A percentile compares a stretch with the other conserved stretches of the same genome.
Conservation (phyloP, 2,797 vertebrate genomes). For the Sebastiscus tertius region DNA sequence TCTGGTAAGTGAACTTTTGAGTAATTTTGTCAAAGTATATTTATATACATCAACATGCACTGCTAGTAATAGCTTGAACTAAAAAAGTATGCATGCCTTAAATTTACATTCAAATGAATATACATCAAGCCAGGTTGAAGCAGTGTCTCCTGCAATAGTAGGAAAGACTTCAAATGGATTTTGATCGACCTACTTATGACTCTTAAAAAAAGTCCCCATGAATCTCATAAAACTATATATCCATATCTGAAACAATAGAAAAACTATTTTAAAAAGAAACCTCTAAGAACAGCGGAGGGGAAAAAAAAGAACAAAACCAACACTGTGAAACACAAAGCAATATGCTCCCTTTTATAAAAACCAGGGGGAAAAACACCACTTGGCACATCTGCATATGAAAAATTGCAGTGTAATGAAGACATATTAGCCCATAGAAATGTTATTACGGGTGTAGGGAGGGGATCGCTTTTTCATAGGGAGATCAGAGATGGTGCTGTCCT, state of each 20-base stretch:
- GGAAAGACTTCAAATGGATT: constrained; percentile 29
- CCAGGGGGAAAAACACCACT: constrained; percentile 22
- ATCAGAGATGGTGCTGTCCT: constrained; percentile 60
- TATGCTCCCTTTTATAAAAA: constrained; percentile 33
- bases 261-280: constrained; percentile 6
- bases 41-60: background rate
- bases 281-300: background rate
- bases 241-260: constrained; percentile 15
- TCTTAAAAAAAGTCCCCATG: constrained; percentile 1
- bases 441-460: constrained; percentile 41
- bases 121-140: background rate
- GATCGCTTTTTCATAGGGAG: constrained; percentile 36
- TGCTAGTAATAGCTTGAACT: background rate
- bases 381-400: constrained; percentile 56
- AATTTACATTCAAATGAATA: background rate
- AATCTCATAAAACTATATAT: constrained; percentile 16
- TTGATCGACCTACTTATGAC: constrained; percentile 44
- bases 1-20: background rate
- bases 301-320: background rate
- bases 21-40: background rate
- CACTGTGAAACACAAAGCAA: constrained; percentile 17
- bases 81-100: background rate
- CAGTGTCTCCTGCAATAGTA: background rate
- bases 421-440: constrained; percentile 64
- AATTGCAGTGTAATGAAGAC: constrained; percentile 70